Conservation (phyloP, 2,888 invertebrate genomes). For the Oxytorus armatus region DNA sequence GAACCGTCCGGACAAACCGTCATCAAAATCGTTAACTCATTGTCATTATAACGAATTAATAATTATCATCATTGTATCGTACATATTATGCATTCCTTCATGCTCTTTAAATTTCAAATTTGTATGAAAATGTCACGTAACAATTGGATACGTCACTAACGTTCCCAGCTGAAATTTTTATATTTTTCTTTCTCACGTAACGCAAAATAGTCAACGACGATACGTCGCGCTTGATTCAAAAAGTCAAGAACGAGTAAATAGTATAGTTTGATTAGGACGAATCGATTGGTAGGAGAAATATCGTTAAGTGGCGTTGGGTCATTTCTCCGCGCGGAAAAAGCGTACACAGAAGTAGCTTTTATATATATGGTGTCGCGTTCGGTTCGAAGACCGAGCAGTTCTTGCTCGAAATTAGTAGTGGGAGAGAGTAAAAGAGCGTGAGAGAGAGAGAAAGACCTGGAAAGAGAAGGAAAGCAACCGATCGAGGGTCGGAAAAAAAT, state of each 20-base stretch:
- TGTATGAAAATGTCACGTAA: no score
- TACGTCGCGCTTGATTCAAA: no score
- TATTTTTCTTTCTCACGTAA: no score
- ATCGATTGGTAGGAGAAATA: conserved; percentile 33
- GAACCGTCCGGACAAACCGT: no score
- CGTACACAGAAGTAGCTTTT: conserved; percentile 13
- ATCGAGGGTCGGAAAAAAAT: conserved; percentile 84
- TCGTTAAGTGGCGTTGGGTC: conserved; percentile 46
- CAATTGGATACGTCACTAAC: no score
- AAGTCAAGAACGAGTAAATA: not conserved
- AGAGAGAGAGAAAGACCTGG: conserved; percentile 39
- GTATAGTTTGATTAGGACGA: not conserved
- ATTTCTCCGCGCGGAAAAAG: conserved; percentile 42
- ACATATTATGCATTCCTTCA: no score
- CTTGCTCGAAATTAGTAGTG: conserved; percentile 80
- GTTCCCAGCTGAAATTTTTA: no score
- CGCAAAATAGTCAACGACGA: no score
- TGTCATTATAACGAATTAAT: no score
- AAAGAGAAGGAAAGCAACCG: conserved; percentile 65
- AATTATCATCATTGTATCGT: no score
- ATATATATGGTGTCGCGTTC: conserved; percentile 45
- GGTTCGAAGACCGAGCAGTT: conserved; percentile 49
- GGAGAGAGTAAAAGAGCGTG: conserved; percentile 64
- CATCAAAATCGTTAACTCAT: no score
- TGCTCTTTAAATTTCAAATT: no score